phyloP scores from a whole-genome alignment of 2,113 vertebrate genomes.

The Podarcis raffonei region DNA sequence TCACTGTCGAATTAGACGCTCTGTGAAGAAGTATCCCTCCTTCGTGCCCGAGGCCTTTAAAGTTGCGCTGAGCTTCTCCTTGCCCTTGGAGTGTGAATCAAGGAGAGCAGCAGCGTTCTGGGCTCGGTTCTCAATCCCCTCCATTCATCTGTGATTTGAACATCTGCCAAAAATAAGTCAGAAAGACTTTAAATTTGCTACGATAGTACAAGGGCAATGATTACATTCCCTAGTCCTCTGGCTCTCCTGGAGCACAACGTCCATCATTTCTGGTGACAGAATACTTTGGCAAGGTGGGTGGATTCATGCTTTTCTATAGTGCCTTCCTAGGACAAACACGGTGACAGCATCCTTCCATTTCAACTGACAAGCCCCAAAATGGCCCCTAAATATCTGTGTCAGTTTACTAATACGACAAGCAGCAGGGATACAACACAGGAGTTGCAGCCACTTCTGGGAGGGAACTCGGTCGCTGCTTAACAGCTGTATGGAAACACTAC shows the following conservation, averaged over 20 bases:
- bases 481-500: not conserved
- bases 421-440: not conserved
- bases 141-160: not conserved
- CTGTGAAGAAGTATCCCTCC: not conserved
- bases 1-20: not conserved
- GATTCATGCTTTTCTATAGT: not conserved
- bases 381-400: not conserved
- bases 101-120: not conserved
- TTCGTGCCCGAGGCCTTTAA: not conserved
- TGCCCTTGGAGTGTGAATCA: not conserved
- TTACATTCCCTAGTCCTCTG: conserved; percentile 4
- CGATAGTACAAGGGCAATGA: conserved; percentile 7
- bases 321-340: not conserved
- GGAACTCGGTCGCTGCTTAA: not conserved
- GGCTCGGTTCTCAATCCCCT: not conserved
- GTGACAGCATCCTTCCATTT: not conserved
- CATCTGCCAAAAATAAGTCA: conserved; percentile 17
- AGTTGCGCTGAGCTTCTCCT: not conserved
- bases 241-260: not conserved
- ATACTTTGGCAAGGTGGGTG: not conserved
- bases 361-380: not conserved
- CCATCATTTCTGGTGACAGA: not conserved
- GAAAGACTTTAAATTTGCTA: conserved; percentile 9
- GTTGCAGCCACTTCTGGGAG: not conserved
- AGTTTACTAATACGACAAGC: not conserved